A percentile compares a stretch with the other conserved stretches of the same genome.
Conservation (phyloP, 2,888 invertebrate species). For the Scaptomyza tumidula region DNA sequence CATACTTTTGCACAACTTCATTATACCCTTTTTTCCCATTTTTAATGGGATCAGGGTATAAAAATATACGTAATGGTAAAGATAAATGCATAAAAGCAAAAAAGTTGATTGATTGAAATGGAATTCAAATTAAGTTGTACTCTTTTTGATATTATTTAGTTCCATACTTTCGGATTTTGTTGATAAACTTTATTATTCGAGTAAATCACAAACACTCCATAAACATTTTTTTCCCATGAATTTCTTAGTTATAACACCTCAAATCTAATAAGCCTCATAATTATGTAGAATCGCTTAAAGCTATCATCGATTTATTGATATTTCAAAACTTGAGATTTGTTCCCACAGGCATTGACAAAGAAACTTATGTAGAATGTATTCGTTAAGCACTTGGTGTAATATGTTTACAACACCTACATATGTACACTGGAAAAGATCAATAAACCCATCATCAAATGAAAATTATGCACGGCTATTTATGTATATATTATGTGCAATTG, state of each 20-base stretch:
- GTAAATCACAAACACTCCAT: not conserved
- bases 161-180: too few relatives aligned
- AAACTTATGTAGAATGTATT: conserved; percentile 45
- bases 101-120: too few relatives aligned
- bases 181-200: too few relatives aligned
- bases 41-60: too few relatives aligned
- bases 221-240: not conserved
- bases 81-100: too few relatives aligned
- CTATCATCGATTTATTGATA: conserved; percentile 29
- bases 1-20: too few relatives aligned
- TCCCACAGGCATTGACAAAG: conserved; percentile 56
- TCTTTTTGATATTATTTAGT: not conserved
- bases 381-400: conserved; percentile 56
- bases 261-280: conserved; percentile 18
- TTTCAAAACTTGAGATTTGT: conserved; percentile 22
- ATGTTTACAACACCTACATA: conserved; percentile 67
- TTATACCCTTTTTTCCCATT: too few relatives aligned
- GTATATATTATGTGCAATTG: conserved; percentile 17
- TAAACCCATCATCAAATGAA: conserved; percentile 77
- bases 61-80: too few relatives aligned
- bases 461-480: conserved; percentile 65
- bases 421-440: conserved; percentile 61
- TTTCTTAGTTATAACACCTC: conserved; percentile 1
- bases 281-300: conserved; percentile 10
- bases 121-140: not conserved